Evolutionary conservation across 64 coral and sea anemone species (phyloP), one percentile per base, ranked within the genome.

Genomic region (Actinia equina): DNA sequence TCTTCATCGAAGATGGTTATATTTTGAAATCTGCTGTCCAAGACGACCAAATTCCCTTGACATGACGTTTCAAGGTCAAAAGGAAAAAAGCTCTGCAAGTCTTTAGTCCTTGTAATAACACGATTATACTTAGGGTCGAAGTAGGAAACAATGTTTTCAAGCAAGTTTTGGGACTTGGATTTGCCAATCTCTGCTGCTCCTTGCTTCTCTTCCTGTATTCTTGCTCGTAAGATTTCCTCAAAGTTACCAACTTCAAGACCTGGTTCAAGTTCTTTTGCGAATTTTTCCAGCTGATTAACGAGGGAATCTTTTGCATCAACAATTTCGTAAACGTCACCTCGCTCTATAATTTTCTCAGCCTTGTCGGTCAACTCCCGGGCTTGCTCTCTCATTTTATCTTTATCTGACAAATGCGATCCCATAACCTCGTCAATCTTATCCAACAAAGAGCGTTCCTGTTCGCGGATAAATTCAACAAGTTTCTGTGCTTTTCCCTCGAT

Each of bases 21-120:
- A 41, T 78, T 78, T 4, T 78, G 76, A 44, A 78, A 78, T 78
- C 76, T 78, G 43, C 76, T 78, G 43, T 78, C 76, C 17, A 78
- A 45, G 3, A 78, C 76, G 43, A 78, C 76, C 16, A 78, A 30
- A 45, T 78, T 78, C 27, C 76, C 76, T 41, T 14, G 15, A 6
- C 9, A 43, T 78, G 76, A 16, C 26, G 76, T 78, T 11, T 37
- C 76, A 43, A 78, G 76, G 10, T 78, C 76, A 19, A 78, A 78
- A 43, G 76, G 76, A 30, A 43, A 78, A 78, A 78, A 78, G 15
- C 41, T 78, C 6, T 78, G 27, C 10, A 45, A 45, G 27, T 78
- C 76, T 44, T 78, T 41, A 45, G 27, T 78, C 17, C 43, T 78
- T 43, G 76, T 78, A 5, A 78, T 78, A 5, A 45, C 43, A 17